Conservation (phyloP, 2,888 invertebrate species). For the Heliconius charithonia region DNA sequence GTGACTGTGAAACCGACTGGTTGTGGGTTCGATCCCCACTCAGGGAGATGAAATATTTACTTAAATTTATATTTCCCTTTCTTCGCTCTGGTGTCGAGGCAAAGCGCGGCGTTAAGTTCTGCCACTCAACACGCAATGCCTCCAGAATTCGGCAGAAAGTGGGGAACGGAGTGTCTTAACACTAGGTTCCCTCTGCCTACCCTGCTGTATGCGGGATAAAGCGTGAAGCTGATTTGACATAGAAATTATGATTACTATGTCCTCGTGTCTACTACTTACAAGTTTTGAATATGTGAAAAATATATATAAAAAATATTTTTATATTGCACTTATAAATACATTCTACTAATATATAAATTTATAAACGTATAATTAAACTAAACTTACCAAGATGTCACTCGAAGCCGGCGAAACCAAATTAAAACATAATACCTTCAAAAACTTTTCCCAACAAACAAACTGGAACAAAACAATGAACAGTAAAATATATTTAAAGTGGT, state of each 20-base stretch:
- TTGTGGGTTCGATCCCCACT: no score
- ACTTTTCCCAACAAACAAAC: not conserved
- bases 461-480: not conserved
- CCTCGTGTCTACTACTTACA: not conserved
- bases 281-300: not conserved
- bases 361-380: constrained; percentile 3
- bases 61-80: no score
- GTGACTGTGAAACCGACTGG: no score
- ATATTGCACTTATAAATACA: not conserved
- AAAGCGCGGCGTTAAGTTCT: no score
- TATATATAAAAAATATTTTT: not conserved
- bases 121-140: no score
- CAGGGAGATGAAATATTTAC: no score
- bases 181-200: no score
- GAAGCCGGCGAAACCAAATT: constrained; percentile 26
- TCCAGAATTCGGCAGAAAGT: no score
- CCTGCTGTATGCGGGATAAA: no score
- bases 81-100: no score
- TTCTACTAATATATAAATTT: not conserved
- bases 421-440: constrained; percentile 26
- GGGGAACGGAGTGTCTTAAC: no score
- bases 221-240: no score
- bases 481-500: constrained; percentile 15
- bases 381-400: constrained; percentile 36
- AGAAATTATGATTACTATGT: not conserved